Evolutionary conservation across 2,113 vertebrate genomes (phyloP).

Genomic region (Perca schrenkii): DNA sequence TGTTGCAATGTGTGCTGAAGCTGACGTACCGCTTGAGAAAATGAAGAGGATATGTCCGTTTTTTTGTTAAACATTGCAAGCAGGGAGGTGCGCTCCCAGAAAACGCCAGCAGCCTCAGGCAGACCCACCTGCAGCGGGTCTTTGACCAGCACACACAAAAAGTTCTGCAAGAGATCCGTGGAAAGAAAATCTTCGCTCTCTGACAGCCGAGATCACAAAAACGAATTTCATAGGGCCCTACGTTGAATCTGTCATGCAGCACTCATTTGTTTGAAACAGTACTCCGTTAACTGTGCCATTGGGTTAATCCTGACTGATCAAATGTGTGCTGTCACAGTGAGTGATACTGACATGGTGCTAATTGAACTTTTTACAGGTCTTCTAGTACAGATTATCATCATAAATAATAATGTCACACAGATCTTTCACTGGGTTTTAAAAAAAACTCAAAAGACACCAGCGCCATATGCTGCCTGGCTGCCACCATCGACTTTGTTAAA

Average conservation of each 20-base stretch:
- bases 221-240: no score
- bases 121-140: no score
- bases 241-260: neutral
- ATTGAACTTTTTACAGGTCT: conserved; percentile 45
- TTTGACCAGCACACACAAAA: no score
- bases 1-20: no score
- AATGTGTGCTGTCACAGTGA: conserved; percentile 37
- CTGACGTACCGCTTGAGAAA: no score
- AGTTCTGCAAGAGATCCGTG: no score
- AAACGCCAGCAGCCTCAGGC: no score
- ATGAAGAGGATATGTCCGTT: no score
- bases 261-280: neutral
- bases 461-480: conserved; percentile 42
- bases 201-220: no score
- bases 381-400: conserved; percentile 33
- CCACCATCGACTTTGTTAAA: conserved; percentile 58
- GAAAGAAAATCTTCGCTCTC: no score
- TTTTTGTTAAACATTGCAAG: no score
- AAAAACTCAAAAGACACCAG: conserved; percentile 41
- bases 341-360: conserved; percentile 35
- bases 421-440: conserved; percentile 43
- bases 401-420: conserved; percentile 50
- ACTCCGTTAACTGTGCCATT: neutral
- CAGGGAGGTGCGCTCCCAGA: no score
- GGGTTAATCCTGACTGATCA: conserved; percentile 12